A percentile compares a stretch with the other conserved stretches of the same genome.
phyloP scores from a whole-genome alignment of 2,113 vertebrate genomes.

The Kryptolebias marmoratus region DNA sequence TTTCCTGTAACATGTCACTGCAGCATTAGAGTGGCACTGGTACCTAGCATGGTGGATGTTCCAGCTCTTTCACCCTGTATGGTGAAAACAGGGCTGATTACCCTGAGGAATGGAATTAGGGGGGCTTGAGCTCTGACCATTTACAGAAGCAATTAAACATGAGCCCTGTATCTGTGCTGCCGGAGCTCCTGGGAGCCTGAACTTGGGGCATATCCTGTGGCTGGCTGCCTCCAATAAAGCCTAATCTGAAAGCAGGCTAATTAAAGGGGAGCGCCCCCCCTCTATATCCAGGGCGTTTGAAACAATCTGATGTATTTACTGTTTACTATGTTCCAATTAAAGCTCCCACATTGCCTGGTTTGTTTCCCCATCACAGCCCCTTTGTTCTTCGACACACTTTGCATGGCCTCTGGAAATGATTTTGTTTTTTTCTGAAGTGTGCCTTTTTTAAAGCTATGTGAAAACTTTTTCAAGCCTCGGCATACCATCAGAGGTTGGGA shows the following conservation, averaged over 20 bases:
- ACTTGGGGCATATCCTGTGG: constrained; percentile 78
- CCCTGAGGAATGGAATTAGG: constrained; percentile 78
- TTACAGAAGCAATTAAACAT: constrained; percentile 85
- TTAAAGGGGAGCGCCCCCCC: constrained; percentile 75
- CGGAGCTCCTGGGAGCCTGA: constrained; percentile 74
- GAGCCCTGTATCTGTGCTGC: constrained; percentile 75
- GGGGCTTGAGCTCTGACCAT: constrained; percentile 79
- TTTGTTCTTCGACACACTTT: constrained; percentile 49
- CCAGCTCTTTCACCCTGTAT: constrained; percentile 57
- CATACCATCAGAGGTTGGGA: constrained; percentile 10
- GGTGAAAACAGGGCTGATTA: constrained; percentile 80
- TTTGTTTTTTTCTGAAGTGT: background rate
- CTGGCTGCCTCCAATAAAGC: constrained; percentile 73
- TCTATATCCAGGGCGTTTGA: constrained; percentile 66
- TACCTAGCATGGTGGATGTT: constrained; percentile 37
- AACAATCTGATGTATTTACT: constrained; percentile 76
- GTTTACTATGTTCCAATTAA: constrained; percentile 78
- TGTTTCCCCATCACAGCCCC: constrained; percentile 36
- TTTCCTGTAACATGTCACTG: constrained; percentile 52
- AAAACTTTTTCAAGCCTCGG: constrained; percentile 36
- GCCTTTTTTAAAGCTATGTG: constrained; percentile 20
- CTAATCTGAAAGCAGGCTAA: constrained; percentile 79
- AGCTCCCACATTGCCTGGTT: constrained; percentile 48
- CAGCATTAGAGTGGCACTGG: constrained; percentile 21
- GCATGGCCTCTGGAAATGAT: constrained; percentile 29